Evolutionary conservation across 2,113 vertebrate species (phyloP).

Genomic region (Silurus meridionalis): DNA sequence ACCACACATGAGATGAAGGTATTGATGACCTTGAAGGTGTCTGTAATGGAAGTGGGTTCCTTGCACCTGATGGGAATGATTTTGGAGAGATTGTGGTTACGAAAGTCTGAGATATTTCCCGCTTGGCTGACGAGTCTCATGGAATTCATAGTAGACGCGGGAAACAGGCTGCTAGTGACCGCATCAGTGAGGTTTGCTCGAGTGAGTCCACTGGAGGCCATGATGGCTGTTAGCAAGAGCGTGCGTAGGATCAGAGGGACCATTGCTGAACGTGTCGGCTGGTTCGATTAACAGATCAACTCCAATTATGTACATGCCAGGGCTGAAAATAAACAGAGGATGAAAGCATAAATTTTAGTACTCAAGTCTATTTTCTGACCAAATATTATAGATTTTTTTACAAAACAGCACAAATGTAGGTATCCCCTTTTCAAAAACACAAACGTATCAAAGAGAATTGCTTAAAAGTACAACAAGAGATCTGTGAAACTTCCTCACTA

Average conservation of each 20-base stretch:
- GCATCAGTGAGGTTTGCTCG: conserved; percentile 62
- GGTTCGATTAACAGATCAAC: conserved; percentile 61
- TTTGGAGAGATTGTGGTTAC: background rate
- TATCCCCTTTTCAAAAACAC: conserved; percentile 13
- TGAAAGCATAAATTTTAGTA: background rate
- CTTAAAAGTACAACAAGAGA: conserved; percentile 52
- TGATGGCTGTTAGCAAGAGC: conserved; percentile 67
- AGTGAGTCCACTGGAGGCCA: conserved; percentile 70
- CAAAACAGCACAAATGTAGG: background rate
- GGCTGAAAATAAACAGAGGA: conserved; percentile 37
- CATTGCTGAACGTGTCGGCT: conserved; percentile 62
- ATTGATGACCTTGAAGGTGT: conserved; percentile 91
- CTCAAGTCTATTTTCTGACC: background rate
- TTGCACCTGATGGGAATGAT: conserved; percentile 58
- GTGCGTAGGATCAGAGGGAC: conserved; percentile 51
- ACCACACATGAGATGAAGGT: conserved; percentile 86
- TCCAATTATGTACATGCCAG: conserved; percentile 47
- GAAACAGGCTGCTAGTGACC: conserved; percentile 31
- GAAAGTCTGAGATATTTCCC: background rate
- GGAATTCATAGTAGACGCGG: conserved; percentile 50
- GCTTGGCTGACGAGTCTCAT: background rate
- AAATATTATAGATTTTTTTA: background rate
- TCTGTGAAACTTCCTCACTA: conserved; percentile 59
- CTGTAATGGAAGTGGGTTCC: conserved; percentile 69
- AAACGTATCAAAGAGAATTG: conserved; percentile 45